Evolutionary conservation across 2,113 vertebrate species (phyloP).

Genomic region (Chaetodon trifascialis): DNA sequence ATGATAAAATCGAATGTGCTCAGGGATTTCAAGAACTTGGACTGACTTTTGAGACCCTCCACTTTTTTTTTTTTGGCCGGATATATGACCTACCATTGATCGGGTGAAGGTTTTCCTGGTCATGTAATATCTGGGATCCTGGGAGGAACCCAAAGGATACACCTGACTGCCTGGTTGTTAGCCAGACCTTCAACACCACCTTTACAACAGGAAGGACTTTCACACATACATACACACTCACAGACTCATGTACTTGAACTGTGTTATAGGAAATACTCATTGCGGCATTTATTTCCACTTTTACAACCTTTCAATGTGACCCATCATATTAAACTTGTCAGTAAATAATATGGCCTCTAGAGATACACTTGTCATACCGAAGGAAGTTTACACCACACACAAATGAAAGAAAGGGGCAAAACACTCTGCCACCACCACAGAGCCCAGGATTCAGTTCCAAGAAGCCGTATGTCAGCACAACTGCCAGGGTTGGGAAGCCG

Average conservation of each 20-base stretch:
- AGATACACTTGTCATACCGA: not conserved
- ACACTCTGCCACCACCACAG: not conserved
- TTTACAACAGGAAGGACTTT: slow-evolving; percentile 49
- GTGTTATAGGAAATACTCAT: slow-evolving; percentile 33
- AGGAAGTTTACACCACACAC: slow-evolving; percentile 25
- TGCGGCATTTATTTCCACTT: slow-evolving; percentile 3
- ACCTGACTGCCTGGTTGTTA: slow-evolving; percentile 49
- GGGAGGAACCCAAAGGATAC: slow-evolving; percentile 57
- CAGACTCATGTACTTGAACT: slow-evolving; percentile 13
- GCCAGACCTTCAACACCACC: slow-evolving; percentile 9
- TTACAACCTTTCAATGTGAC: slow-evolving; percentile 8
- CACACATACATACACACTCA: no score
- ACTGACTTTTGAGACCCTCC: not conserved
- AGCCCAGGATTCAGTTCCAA: not conserved
- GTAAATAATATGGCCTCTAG: not conserved
- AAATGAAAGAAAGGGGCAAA: slow-evolving; percentile 38
- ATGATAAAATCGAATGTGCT: not conserved
- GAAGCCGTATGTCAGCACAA: not conserved
- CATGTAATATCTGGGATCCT: slow-evolving; percentile 21
- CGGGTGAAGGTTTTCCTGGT: slow-evolving; percentile 40
- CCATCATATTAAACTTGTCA: not conserved
- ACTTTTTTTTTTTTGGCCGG: slow-evolving; percentile 24
- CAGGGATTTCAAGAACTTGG: not conserved
- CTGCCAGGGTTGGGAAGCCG: not conserved
- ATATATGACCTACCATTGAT: slow-evolving; percentile 22